These are phyloP conservation scores for Petromus typicus DNA, from an alignment of 2,113 vertebrate genomes.

Conservation along the genomic window DNA sequence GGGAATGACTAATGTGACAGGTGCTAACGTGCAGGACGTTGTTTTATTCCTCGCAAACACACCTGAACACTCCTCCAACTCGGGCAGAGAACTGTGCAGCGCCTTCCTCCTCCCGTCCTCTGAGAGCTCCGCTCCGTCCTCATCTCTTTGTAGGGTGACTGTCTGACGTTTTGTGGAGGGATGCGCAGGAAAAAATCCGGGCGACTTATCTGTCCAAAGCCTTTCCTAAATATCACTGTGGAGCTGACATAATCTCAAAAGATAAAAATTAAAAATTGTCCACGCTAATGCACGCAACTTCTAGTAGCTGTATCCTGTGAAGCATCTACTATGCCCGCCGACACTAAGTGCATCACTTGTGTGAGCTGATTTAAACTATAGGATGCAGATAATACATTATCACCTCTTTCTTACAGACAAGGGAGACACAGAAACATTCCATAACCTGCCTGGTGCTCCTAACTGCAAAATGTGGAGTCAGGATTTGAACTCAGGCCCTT, in stretches of 20 bases:
- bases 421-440: not conserved
- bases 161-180: not conserved
- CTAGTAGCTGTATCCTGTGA: not conserved
- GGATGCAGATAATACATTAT: not conserved
- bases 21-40: not conserved
- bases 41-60: conserved; percentile 17
- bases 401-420: not conserved
- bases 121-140: not conserved
- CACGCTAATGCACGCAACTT: not conserved
- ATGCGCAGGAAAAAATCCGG: not conserved
- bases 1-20: not conserved
- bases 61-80: not conserved
- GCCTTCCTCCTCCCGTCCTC: not conserved
- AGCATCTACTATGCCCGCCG: not conserved
- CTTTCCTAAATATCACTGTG: not conserved
- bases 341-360: not conserved
- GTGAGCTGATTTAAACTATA: not conserved
- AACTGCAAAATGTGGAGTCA: not conserved
- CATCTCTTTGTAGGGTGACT: not conserved
- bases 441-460: not conserved
- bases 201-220: not conserved
- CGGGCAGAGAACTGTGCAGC: not conserved
- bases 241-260: conserved; percentile 16
- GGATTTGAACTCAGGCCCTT: not conserved
- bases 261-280: not conserved